Base-by-base conservation (phyloP, 2,888 invertebrate species). In the Cheilosia impressa region DNA sequence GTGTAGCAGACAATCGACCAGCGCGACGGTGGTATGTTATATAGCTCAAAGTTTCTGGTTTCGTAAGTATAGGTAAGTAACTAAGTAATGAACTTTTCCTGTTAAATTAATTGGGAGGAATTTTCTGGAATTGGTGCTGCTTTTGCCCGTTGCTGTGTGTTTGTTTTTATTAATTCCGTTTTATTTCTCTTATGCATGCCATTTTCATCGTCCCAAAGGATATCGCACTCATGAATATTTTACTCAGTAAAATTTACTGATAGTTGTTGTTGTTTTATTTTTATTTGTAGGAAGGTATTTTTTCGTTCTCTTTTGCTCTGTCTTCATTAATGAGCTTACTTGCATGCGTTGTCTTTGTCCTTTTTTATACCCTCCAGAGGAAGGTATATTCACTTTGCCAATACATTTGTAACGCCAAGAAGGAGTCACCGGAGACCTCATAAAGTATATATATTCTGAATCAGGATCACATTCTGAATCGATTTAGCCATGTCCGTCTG, bases 281-380 rank as follows among this genome's bases (percentile, higher is more conserved):
- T 71, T 72, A 52, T 38, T 65, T 66, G 41, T 65, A 47, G 55
- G 27, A 9, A 9, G 31, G 9, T 19, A 17, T 47, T n/a, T 4
- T 27, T 27, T 27, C 6, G 50, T 19, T 81, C 66, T 71, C 52
- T 63, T 65, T 41, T 75, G 58, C 60, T 41, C 60, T 52, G 41
- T 68, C 68, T 68, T 77, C 77, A 87, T 87, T 87, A 87, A 87
- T 82, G 82, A 82, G 87, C 82, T 87, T 87, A 87, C 82, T 82
- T 87, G 65, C 73, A 69, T 87, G 77, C 69, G 63, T 31, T 31
- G 2, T 19, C 19, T 19, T 19, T 19, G n/a, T n/a, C n/a, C n/a
- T n/a, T n/a, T n/a, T n/a, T n/a, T n/a, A n/a, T n/a, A n/a, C n/a
- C n/a, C n/a, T n/a, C n/a, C n/a, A n/a, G n/a, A n/a, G n/a, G n/a